phyloP scores from a whole-genome alignment of 2,888 invertebrate genomes.

The Phania funesta region DNA sequence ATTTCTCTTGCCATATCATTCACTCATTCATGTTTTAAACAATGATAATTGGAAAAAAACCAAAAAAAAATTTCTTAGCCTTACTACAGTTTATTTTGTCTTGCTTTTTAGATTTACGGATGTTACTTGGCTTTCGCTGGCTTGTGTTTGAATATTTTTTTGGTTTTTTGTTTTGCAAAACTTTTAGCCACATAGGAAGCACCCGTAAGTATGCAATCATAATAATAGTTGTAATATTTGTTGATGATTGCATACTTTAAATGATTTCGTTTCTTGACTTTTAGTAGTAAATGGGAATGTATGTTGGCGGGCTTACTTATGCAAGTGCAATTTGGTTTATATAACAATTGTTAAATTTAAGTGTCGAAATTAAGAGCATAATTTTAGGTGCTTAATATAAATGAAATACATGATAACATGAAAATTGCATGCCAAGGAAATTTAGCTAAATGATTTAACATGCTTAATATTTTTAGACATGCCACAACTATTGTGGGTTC shows the following conservation, averaged over 20 bases:
- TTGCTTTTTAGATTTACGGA: conserved; percentile 2
- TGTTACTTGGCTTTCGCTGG: conserved; percentile 19
- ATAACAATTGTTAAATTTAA: conserved; percentile 35
- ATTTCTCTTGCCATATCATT: conserved; percentile 40
- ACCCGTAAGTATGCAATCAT: conserved; percentile 65
- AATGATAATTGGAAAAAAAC: conserved; percentile 62
- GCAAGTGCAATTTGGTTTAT: not conserved
- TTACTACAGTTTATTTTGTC: conserved; percentile 8
- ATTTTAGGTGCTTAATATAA: conserved; percentile 57
- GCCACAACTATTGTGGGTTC: not conserved
- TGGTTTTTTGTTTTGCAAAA: conserved; percentile 8
- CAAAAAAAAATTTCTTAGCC: conserved; percentile 14
- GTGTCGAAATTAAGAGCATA: conserved; percentile 63
- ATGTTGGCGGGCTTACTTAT: not conserved
- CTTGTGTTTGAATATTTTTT: not conserved
- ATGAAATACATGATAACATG: conserved; percentile 58
- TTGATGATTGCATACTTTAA: conserved; percentile 65
- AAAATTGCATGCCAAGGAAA: conserved; percentile 58
- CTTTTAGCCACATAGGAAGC: conserved; percentile 63
- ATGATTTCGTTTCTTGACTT: conserved; percentile 26
- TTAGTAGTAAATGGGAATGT: not conserved
- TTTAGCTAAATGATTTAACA: conserved; percentile 53
- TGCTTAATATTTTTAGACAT: conserved; percentile 23
- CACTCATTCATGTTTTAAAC: conserved; percentile 54
- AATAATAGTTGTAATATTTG: conserved; percentile 62